These are phyloP conservation scores for Notoglanidium macrostoma DNA, from an alignment of 2,797 vertebrate species.

Conservation along the genomic window DNA sequence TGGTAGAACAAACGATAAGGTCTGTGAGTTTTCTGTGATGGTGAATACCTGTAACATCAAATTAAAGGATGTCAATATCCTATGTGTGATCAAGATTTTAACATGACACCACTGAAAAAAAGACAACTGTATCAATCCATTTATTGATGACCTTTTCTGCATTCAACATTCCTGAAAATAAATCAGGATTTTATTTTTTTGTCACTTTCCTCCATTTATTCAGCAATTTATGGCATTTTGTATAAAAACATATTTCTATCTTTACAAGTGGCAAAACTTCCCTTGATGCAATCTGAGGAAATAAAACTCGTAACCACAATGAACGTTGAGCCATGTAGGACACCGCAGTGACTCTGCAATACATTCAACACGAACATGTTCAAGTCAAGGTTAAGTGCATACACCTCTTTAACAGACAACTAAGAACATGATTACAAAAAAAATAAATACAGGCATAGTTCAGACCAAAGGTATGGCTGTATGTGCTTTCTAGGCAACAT, in stretches of 20 bases:
- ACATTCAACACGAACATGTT: conserved; percentile 84
- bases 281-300: conserved; percentile 65
- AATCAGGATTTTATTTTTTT: conserved; percentile 9
- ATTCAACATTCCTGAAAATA: background rate
- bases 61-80: background rate
- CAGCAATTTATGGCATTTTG: conserved; percentile 36
- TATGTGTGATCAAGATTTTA: background rate
- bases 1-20: background rate
- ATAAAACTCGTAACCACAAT: conserved; percentile 62
- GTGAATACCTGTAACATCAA: background rate
- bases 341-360: conserved; percentile 74
- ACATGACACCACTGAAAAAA: background rate
- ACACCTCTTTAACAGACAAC: conserved; percentile 59
- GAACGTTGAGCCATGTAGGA: conserved; percentile 61
- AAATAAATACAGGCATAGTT: conserved; percentile 59
- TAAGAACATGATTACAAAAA: conserved; percentile 65
- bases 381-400: conserved; percentile 67
- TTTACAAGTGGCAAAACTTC: conserved; percentile 64
- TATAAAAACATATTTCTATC: conserved; percentile 70
- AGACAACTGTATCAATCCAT: background rate
- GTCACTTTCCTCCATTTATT: conserved; percentile 45
- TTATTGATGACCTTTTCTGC: conserved; percentile 13
- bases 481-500: conserved; percentile 62
- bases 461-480: conserved; percentile 61
- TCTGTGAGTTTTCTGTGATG: background rate